A percentile compares a stretch with the other conserved stretches of the same genome.
phyloP scores from a whole-genome alignment of 2,888 invertebrate species.

The Plemyria rubiginata region DNA sequence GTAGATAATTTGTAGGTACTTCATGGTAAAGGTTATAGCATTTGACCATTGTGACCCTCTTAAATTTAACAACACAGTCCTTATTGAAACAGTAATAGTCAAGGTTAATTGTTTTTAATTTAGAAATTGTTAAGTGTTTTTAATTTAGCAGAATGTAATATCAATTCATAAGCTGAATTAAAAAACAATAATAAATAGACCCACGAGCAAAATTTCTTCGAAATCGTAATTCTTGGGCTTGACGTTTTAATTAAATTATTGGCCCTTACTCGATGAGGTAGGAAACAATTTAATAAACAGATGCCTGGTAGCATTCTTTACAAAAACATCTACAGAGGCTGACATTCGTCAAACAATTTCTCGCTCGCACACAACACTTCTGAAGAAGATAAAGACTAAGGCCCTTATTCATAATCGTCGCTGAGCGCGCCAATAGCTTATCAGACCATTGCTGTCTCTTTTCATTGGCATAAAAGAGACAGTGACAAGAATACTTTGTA shows the following conservation, averaged over 20 bases:
- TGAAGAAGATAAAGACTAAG: too few species aligned
- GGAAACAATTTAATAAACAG: not conserved
- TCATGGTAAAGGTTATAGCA: too few species aligned
- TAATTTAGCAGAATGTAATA: not conserved
- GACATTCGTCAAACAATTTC: too few species aligned
- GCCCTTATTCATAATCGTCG: too few species aligned
- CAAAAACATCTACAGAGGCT: not conserved
- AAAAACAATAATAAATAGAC: not conserved
- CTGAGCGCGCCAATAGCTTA: too few species aligned
- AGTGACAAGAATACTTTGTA: too few species aligned
- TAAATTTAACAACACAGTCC: not conserved
- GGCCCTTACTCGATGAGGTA: not conserved
- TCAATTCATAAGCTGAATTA: too few species aligned
- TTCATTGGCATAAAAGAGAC: too few species aligned
- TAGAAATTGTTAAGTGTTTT: not conserved
- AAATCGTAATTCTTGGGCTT: not conserved
- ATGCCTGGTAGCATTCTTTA: not conserved
- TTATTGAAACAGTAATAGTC: too few species aligned
- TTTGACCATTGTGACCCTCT: not conserved
- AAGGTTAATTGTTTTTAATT: not conserved
- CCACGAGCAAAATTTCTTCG: not conserved
- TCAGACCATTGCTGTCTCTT: too few species aligned
- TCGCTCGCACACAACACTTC: too few species aligned
- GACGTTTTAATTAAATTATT: not conserved
- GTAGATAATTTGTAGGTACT: too few species aligned